phyloP scores from a whole-genome alignment of 2,113 vertebrate genomes.

The Sterna hirundo region DNA sequence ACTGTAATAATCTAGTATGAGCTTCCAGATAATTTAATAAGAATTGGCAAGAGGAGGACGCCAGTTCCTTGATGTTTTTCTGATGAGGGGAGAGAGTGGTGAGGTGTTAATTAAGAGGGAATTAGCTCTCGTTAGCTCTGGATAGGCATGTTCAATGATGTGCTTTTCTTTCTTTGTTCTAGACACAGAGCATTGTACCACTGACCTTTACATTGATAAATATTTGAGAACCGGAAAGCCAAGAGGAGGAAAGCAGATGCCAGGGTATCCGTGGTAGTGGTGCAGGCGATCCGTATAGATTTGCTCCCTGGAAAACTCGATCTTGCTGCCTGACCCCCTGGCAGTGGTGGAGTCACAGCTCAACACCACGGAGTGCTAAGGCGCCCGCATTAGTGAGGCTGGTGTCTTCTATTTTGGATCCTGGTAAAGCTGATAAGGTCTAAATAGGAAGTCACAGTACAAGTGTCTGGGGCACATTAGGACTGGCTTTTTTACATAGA shows the following conservation, averaged over 20 bases:
- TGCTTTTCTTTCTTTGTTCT: neutral
- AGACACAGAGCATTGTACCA: neutral
- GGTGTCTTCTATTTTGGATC: conserved; percentile 21
- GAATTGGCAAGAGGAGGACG: neutral
- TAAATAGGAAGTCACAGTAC: neutral
- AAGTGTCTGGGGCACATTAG: neutral
- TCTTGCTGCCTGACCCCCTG: neutral
- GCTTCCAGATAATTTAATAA: neutral
- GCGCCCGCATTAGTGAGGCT: accelerated
- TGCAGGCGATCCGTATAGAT: neutral
- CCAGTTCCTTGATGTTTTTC: neutral
- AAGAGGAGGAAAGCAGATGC: neutral
- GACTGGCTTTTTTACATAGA: neutral
- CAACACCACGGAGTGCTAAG: neutral
- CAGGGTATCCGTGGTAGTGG: neutral
- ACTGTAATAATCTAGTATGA: neutral
- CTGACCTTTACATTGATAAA: neutral
- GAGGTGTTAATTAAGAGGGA: conserved; percentile 26
- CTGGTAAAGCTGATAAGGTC: conserved; percentile 36
- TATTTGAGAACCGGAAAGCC: neutral
- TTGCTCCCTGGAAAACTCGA: neutral
- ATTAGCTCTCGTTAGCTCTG: neutral
- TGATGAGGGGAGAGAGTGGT: neutral
- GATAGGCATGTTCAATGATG: neutral
- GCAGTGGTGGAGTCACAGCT: neutral